A percentile compares a stretch with the other conserved stretches of the same genome.
phyloP scores from a whole-genome alignment of 2,113 vertebrate genomes.

The Eupsittula cactorum region DNA sequence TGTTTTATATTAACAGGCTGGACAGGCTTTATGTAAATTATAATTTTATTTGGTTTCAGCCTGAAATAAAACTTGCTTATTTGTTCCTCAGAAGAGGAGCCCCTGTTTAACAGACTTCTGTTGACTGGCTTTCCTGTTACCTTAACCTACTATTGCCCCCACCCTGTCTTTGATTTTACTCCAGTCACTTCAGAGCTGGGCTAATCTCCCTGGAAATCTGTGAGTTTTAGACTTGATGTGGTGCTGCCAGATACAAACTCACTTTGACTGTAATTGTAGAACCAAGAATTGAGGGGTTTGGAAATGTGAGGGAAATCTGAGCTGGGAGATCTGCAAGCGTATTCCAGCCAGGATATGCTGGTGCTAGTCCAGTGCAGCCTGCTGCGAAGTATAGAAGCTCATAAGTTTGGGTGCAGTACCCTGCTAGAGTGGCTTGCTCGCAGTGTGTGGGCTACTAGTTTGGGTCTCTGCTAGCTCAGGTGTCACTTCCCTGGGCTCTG shows the following conservation, averaged over 20 bases:
- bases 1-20: neutral
- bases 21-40: neutral
- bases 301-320: neutral
- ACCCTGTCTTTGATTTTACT: neutral
- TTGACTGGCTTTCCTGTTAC: neutral
- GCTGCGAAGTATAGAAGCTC: neutral
- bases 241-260: neutral
- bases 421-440: neutral
- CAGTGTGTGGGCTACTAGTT: slow-evolving; percentile 6
- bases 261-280: neutral
- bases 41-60: neutral
- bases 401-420: neutral
- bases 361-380: neutral
- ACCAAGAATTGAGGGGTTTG: neutral
- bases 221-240: neutral
- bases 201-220: neutral
- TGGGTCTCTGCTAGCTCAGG: neutral
- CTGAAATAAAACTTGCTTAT: neutral
- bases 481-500: neutral
- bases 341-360: neutral
- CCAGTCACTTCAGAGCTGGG: neutral
- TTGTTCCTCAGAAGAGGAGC: neutral
- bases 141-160: neutral
- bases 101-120: neutral
- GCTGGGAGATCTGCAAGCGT: neutral